Evolutionary conservation across 2,888 invertebrate species (phyloP).

Genomic region (Molorchus minor): DNA sequence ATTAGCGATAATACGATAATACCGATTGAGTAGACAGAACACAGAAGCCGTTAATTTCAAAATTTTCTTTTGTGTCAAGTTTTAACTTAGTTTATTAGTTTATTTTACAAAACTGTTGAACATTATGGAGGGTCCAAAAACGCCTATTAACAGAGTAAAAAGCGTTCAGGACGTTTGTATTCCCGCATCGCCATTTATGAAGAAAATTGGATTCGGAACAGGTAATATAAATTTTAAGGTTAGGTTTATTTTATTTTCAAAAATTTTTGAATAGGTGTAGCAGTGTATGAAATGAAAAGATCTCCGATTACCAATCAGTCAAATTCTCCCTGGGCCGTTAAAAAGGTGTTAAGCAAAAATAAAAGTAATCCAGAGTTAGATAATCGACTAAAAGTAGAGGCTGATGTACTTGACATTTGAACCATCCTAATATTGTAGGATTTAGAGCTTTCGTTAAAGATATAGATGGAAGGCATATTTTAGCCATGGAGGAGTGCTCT

Average conservation of each 20-base stretch:
- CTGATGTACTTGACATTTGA: slow-evolving; percentile 73
- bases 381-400: slow-evolving; percentile 74
- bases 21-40: no score
- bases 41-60: no score
- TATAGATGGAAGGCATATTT: slow-evolving; percentile 67
- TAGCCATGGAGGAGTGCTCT: slow-evolving; percentile 84
- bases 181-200: slow-evolving; percentile 78
- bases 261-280: slow-evolving; percentile 68
- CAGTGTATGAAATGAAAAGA: slow-evolving; percentile 78
- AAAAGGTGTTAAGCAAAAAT: slow-evolving; percentile 68
- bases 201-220: slow-evolving; percentile 80
- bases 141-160: slow-evolving; percentile 62
- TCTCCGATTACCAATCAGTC: slow-evolving; percentile 73
- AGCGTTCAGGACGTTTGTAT: slow-evolving; percentile 57
- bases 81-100: no score
- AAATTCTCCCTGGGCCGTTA: slow-evolving; percentile 89
- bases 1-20: no score
- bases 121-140: slow-evolving; percentile 61
- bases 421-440: slow-evolving; percentile 86
- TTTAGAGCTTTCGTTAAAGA: slow-evolving; percentile 69
- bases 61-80: no score
- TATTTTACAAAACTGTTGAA: neutral
- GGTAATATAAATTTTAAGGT: no score
- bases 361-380: slow-evolving; percentile 59
- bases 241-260: slow-evolving; percentile 4